Conservation (phyloP, 2,888 invertebrate species). For the Marasmarcha lunaedactyla region DNA sequence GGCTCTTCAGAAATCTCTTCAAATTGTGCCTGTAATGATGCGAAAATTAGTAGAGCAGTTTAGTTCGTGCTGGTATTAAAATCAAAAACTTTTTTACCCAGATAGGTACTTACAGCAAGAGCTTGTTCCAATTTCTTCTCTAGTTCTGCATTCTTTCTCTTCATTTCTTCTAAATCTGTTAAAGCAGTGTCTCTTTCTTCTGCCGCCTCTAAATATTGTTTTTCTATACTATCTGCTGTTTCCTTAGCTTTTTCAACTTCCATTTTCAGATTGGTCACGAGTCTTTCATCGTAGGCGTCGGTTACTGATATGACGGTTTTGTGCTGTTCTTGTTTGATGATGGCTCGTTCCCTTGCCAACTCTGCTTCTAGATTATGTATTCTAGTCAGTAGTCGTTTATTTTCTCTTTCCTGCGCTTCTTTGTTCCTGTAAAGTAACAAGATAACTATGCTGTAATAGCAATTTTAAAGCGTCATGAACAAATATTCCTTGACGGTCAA, state of each 20-base stretch:
- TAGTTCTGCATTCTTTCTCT: constrained; percentile 79
- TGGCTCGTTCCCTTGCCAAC: constrained; percentile 77
- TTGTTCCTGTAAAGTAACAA: constrained; percentile 77
- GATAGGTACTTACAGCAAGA: constrained; percentile 61
- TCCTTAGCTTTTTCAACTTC: constrained; percentile 83
- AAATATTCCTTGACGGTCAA: neutral
- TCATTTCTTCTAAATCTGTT: constrained; percentile 83
- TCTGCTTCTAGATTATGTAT: constrained; percentile 87
- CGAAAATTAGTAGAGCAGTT: constrained; percentile 22
- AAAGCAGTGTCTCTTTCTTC: constrained; percentile 82
- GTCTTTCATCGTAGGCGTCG: constrained; percentile 72
- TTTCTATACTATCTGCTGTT: constrained; percentile 83
- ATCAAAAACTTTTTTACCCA: no score
- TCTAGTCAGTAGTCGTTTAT: constrained; percentile 83
- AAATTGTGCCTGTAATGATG: constrained; percentile 40
- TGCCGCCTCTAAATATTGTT: constrained; percentile 80
- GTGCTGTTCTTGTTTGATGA: constrained; percentile 61
- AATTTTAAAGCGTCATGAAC: neutral
- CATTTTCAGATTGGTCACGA: constrained; percentile 77
- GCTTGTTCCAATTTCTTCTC: constrained; percentile 82
- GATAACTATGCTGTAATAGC: neutral
- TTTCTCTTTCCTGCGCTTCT: constrained; percentile 87
- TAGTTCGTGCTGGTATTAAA: neutral
- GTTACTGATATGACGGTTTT: constrained; percentile 66
- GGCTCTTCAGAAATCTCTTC: constrained; percentile 52